Base-by-base conservation (phyloP, 2,888 invertebrate genomes). In the Cosmia trapezina region DNA sequence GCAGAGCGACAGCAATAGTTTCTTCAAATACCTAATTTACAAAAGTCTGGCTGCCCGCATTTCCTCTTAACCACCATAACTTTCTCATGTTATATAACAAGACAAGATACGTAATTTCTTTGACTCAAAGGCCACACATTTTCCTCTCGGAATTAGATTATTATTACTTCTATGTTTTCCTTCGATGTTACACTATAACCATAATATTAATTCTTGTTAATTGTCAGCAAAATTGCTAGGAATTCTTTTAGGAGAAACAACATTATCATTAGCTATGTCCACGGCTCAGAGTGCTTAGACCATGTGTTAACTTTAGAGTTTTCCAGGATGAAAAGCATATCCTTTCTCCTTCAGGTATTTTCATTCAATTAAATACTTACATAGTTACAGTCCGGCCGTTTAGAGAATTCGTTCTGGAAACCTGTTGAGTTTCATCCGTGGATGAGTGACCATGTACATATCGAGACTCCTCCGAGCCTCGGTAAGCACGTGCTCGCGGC, bases 1-100 rank as follows among this genome's bases (percentile, higher is more conserved):
- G n/a, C n/a, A n/a, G n/a, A n/a, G n/a, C n/a, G n/a, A n/a, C n/a
- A n/a, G n/a, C n/a, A n/a, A n/a, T n/a, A n/a, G n/a, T n/a, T n/a
- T n/a, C n/a, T n/a, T n/a, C n/a, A n/a, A n/a, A n/a, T n/a, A n/a
- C n/a, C n/a, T n/a, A n/a, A n/a, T n/a, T n/a, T n/a, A n/a, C n/a
- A n/a, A n/a, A n/a, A n/a, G n/a, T n/a, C n/a, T n/a, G n/a, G n/a
- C n/a, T n/a, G n/a, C n/a, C n/a, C n/a, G n/a, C n/a, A n/a, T n/a
- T n/a, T n/a, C n/a, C n/a, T n/a, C n/a, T n/a, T n/a, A n/a, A n/a
- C n/a, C n/a, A n/a, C n/a, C n/a, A n/a, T n/a, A n/a, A 22, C 49
- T 73, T 73, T 74, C 64, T 49, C 63, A 22, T 19, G 19, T 73
- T 51, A 49, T 17, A 43, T 64, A 49, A 43, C 33, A 7, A 56